A percentile compares a stretch with the other conserved stretches of the same genome.
Conservation (phyloP, 2,888 invertebrate genomes). For the Escarpia spicata region DNA sequence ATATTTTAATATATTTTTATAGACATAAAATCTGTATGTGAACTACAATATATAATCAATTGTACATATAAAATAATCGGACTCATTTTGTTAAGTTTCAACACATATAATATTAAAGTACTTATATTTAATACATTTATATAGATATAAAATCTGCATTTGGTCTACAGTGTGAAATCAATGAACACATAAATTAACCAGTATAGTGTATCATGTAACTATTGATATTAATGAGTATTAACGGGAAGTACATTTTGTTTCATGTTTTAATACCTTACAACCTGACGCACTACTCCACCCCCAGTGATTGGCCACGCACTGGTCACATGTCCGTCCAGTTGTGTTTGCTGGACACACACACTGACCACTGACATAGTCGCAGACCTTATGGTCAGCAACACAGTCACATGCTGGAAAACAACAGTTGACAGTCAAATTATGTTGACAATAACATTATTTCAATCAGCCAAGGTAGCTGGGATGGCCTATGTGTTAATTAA, state of each 20-base stretch:
- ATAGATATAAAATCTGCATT: too few relatives aligned
- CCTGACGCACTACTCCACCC: constrained; percentile 44
- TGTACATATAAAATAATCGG: too few relatives aligned
- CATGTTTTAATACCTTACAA: constrained; percentile 44
- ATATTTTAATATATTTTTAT: too few relatives aligned
- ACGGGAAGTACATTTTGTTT: neutral
- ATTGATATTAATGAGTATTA: neutral
- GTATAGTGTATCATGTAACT: neutral
- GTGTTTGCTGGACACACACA: constrained; percentile 76
- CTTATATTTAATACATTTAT: too few relatives aligned
- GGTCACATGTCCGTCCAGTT: constrained; percentile 78
- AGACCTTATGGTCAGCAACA: constrained; percentile 41
- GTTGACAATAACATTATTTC: neutral
- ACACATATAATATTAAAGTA: too few relatives aligned
- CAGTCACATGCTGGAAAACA: constrained; percentile 48
- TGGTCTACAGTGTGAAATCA: neutral
- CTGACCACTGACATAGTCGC: constrained; percentile 49
- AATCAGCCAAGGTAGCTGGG: neutral
- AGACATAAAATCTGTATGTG: too few relatives aligned
- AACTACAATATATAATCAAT: too few relatives aligned
- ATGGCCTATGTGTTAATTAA: neutral
- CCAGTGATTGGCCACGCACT: constrained; percentile 56
- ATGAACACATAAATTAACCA: neutral
- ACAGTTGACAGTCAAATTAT: neutral
- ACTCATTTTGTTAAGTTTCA: too few relatives aligned